Conservation (phyloP, 2,797 vertebrate genomes). For the Enteromius thamalakanensis region DNA sequence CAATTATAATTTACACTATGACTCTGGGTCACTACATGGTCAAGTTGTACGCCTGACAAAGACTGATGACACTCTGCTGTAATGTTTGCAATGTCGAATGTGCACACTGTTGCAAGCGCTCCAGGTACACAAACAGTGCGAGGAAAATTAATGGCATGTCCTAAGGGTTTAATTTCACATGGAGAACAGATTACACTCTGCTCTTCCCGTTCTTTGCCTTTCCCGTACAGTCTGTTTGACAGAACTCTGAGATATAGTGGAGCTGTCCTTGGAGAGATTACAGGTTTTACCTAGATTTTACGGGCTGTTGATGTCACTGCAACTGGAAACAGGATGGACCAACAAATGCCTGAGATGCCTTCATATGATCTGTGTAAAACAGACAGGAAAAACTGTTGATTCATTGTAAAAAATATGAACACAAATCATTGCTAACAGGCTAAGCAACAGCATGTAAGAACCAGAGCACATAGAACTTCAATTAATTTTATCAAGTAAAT, state of each 20-base stretch:
- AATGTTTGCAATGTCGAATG: constrained; percentile 11
- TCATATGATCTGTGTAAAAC: constrained; percentile 15
- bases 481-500: not conserved
- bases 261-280: constrained; percentile 7
- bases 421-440: not conserved
- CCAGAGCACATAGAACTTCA: not conserved
- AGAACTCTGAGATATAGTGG: not conserved
- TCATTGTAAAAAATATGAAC: not conserved
- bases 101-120: not conserved
- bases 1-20: not conserved
- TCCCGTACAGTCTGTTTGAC: constrained; percentile 14
- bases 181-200: constrained; percentile 14
- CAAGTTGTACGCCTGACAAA: constrained; percentile 1
- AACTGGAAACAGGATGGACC: constrained; percentile 4
- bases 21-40: not conserved
- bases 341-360: constrained; percentile 18
- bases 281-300: constrained; percentile 13
- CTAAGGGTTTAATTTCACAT: constrained; percentile 26
- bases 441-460: not conserved
- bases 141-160: constrained; percentile 6
- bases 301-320: constrained; percentile 7
- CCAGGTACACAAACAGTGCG: constrained; percentile 2
- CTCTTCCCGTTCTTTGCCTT: not conserved
- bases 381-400: constrained; percentile 3
- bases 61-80: constrained; percentile 8